Percentiles rank a stretch among this genome's conserved stretches.
Evolutionary conservation across 2,888 invertebrate genomes (phyloP).

Genomic region (Parapristionchus giblindavisi): DNA sequence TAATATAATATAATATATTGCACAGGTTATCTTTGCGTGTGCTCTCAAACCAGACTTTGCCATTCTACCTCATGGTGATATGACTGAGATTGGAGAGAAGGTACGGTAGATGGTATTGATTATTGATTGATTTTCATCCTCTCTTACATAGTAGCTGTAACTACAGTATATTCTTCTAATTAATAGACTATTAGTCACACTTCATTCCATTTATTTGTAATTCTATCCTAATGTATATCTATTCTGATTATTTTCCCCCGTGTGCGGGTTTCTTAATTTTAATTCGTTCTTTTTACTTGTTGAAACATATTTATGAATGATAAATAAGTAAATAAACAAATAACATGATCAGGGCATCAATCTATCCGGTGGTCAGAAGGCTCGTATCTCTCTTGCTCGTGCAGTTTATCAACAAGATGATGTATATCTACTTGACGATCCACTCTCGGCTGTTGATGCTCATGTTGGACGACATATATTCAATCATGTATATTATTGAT

Average conservation of each 20-base stretch:
- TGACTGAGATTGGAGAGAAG: slow-evolving; percentile 98
- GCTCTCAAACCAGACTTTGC: slow-evolving; percentile 89
- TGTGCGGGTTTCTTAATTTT: too few species aligned
- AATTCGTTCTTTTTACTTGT: too few species aligned
- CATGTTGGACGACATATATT: slow-evolving; percentile 99
- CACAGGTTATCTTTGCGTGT: slow-evolving; percentile 85
- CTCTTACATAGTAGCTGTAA: too few species aligned
- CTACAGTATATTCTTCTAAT: too few species aligned
- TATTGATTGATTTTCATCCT: too few species aligned
- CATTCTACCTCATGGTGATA: slow-evolving; percentile 87
- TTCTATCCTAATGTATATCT: too few species aligned
- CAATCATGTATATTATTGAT: slow-evolving; percentile 50
- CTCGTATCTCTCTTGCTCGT: slow-evolving; percentile 77
- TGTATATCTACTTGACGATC: slow-evolving; percentile 92
- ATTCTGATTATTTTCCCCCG: too few species aligned
- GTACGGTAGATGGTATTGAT: too few species aligned
- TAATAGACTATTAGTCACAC: too few species aligned
- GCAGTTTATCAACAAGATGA: slow-evolving; percentile 76
- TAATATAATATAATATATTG: too few species aligned
- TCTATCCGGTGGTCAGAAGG: slow-evolving; percentile 92
- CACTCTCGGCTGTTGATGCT: slow-evolving; percentile 90
- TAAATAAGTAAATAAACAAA: background rate
- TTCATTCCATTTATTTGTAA: too few species aligned
- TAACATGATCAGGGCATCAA: slow-evolving; percentile 79
- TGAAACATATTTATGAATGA: too few species aligned